Base-by-base conservation (phyloP, 2,888 invertebrate genomes). In the Proisotoma minuta region DNA sequence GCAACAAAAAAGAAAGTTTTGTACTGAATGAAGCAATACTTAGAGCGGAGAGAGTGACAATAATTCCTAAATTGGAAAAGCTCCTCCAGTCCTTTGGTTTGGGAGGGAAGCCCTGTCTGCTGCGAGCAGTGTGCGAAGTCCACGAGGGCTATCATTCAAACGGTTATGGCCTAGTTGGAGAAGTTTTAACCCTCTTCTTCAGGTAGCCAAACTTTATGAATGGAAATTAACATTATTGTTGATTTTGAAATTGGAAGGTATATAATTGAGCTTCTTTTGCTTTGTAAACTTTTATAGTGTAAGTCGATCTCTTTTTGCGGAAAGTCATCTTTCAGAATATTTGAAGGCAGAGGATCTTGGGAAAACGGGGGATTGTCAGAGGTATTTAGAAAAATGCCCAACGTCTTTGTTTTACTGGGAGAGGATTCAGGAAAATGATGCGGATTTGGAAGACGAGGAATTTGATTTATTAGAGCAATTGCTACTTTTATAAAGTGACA, bases 21-120 rank as follows among this genome's bases (percentile, higher is more conserved):
- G 15, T n/a, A n/a, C 5, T 65, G 23, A 59, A 65, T 53, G 34
- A 50, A n/a, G 60, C 65, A 15, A 39, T 61, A 47, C 60, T 63
- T 48, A 27, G 60, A 34, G 54, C 60, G 26, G 68, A 68, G 51
- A 58, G 65, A 57, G 65, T 65, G 15, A 29, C 56, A 8, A 43
- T 68, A 18, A 29, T 68, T 24, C 65, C 65, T 12, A 63, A 52
- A 61, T 26, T 68, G 24, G 68, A 60, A 26, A 68, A 68, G 8
- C 40, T 68, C 28, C 49, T 68, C 29, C 39, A 48, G 8, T 56
- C 59, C 20, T 56, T 62, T 29, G 68, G 65, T 43, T 23, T 68
- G 3, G 63, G 57, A 43, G 68, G 65, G 3, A 65, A 63, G 40
- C n/a, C 57, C n/a, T 68, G 68, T 50, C 50, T 68, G 24, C 57